These are phyloP conservation scores for Enteromius unitaeniatus DNA, from an alignment of 2,797 vertebrate species.

Conservation along the genomic window DNA sequence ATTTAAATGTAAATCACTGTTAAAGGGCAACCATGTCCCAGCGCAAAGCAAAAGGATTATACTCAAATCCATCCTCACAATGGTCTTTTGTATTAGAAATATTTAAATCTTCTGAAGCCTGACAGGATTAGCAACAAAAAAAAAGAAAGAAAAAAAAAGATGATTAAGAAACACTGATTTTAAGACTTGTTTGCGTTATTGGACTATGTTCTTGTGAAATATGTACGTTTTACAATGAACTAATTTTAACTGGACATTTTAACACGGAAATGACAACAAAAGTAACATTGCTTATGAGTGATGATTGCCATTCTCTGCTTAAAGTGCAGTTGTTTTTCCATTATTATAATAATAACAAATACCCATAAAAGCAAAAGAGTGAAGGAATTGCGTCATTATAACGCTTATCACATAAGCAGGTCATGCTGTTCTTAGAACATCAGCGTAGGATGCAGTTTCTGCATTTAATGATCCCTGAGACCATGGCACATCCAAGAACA, in stretches of 20 bases:
- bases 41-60: constrained; percentile 22
- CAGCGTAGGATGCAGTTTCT: background rate
- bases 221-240: background rate
- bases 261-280: background rate
- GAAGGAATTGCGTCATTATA: background rate
- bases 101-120: constrained; percentile 21
- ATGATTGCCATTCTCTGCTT: background rate
- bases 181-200: background rate
- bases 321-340: background rate
- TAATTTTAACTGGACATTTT: background rate
- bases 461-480: constrained; percentile 8
- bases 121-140: background rate
- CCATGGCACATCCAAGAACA: background rate
- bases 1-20: background rate
- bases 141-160: too few species aligned
- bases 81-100: constrained; percentile 30
- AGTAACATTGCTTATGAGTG: background rate
- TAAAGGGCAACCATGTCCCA: constrained; percentile 13
- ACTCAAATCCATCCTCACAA: constrained; percentile 29
- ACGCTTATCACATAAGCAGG: background rate
- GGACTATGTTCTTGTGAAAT: background rate
- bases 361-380: background rate
- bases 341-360: background rate
- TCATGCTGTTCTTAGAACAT: background rate
- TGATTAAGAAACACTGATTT: constrained; percentile 5